Evolutionary conservation across 1,140 invertebrate genomes (phyloP).

Genomic region (Sminthurides bifidus): DNA sequence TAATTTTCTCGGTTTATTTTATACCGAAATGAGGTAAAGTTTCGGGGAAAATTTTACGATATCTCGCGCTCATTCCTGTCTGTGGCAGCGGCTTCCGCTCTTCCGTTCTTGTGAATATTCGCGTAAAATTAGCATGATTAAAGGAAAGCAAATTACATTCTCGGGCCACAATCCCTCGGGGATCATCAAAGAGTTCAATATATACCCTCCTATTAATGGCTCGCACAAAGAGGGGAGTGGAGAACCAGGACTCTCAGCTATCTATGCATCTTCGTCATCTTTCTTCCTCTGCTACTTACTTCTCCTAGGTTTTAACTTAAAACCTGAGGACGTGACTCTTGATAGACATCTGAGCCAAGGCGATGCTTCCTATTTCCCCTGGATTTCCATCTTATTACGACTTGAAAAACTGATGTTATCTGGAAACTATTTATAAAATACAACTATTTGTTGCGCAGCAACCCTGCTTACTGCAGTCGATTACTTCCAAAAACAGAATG

Average conservation of each 20-base stretch:
- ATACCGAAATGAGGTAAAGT: no score
- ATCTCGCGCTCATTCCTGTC: no score
- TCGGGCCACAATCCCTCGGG: not conserved
- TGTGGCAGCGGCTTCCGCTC: not conserved
- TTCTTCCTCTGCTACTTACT: not conserved
- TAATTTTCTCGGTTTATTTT: no score
- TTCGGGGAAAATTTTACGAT: no score
- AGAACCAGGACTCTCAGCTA: not conserved
- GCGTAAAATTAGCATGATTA: constrained; percentile 14
- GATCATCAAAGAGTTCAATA: constrained; percentile 5
- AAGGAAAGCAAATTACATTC: constrained; percentile 10
- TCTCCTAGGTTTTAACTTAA: not conserved
- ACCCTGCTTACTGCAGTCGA: no score
- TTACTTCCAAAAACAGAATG: no score
- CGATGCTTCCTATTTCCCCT: not conserved
- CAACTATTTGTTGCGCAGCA: no score
- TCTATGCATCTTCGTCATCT: not conserved
- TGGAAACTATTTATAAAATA: no score
- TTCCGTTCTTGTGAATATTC: not conserved
- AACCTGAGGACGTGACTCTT: not conserved
- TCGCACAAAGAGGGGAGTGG: not conserved
- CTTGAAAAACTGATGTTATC: no score
- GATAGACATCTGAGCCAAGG: no score
- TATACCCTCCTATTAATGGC: not conserved
- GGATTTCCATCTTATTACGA: not conserved